phyloP scores from a whole-genome alignment of 2,113 vertebrate species.

The Neotragus moschatus region DNA sequence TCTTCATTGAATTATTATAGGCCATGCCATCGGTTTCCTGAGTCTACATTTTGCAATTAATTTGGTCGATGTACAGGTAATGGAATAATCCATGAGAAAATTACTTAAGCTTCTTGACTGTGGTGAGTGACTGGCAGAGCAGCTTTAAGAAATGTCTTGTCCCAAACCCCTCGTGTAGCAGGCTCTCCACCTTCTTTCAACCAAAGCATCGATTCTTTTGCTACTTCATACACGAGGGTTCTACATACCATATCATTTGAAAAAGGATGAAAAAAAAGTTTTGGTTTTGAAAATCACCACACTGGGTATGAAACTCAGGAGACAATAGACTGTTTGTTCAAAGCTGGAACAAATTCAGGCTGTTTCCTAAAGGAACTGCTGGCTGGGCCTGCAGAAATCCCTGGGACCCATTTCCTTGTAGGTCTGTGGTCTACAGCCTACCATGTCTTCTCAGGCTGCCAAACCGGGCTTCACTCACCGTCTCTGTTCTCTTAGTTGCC shows the following conservation, averaged over 20 bases:
- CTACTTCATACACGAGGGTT: neutral
- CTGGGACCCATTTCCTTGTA: neutral
- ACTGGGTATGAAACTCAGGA: neutral
- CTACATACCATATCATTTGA: neutral
- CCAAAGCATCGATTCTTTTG: neutral
- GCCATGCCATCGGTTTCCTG: neutral
- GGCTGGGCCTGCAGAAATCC: neutral
- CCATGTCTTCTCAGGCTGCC: neutral
- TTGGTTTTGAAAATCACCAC: constrained; percentile 14
- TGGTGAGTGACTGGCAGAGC: neutral
- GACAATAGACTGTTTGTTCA: neutral
- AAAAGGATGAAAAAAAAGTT: neutral
- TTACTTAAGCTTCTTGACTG: neutral
- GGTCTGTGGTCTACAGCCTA: neutral
- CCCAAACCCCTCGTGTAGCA: neutral
- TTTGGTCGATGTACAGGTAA: neutral
- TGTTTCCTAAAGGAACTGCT: neutral
- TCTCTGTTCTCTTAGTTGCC: neutral
- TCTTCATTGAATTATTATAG: neutral
- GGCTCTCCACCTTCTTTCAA: neutral
- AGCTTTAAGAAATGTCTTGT: neutral
- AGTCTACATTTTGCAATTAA: neutral
- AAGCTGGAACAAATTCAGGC: neutral
- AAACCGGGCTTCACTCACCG: neutral
- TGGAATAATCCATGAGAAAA: neutral